Evolutionary conservation across 2,797 vertebrate genomes (phyloP), one percentile per base, ranked within the genome.

Genomic region (Acipenser transmontanus): DNA sequence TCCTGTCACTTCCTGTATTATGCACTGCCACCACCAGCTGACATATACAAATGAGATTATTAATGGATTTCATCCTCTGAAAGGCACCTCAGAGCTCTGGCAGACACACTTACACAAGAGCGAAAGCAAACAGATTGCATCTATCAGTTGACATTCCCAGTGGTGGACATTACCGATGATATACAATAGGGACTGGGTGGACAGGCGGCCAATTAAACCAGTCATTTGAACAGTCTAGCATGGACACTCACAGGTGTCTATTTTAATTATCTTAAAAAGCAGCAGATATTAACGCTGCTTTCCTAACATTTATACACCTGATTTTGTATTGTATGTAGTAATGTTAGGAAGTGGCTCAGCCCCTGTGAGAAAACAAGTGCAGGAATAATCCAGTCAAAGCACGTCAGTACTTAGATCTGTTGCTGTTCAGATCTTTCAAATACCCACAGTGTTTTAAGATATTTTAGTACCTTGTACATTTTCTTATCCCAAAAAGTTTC

Each of bases 131-230:
- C 81, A 86, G 77, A 73, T 85, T 86, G 78, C 54, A 61, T 78
- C 78, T 85, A 79, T 84, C 82, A 78, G 68, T 82, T 52, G n/a
- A 68, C 82, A 84, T 87, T 84, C 82, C 78, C 79, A 74, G 70
- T 84, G 82, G 74, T 68, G 76, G 73, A 70, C 77, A 71, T 49
- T 8, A 80, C 71, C 73, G 12, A 66, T 78, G 68, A 76, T 84
- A 71, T n/a, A 71, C 5, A 6, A 54, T 34, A 65, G 79, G 67
- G 74, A 74, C 76, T 67, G 62, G 72, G 78, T 66, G 17, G 17
- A 62, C 54, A 57, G 54, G 2, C 14, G 54, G 54, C 76, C 77
- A 78, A 80, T 85, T 86, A 79, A 71, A 68, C 68, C 66, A 60
- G 66, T 81, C 74, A 77, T 80, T 67, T 69, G 2, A 66, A 70